phyloP scores from a whole-genome alignment of 2,888 invertebrate species.

The Yponomeuta malinellus region DNA sequence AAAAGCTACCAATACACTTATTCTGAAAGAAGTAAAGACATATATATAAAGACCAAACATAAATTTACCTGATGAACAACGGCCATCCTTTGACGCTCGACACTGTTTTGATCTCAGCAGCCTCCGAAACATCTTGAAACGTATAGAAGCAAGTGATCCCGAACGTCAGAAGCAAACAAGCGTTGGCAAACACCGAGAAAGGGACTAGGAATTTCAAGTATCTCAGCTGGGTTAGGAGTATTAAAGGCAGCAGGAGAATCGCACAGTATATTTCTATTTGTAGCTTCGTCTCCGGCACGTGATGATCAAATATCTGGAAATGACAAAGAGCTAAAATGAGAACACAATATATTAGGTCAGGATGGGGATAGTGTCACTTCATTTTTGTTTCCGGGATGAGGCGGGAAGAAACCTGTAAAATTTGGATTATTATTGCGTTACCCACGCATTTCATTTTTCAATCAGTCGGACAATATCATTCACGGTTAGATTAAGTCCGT shows the following conservation, averaged over 20 bases:
- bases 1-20: no score
- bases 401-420: no score
- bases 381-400: no score
- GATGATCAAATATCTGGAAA: conserved; percentile 72
- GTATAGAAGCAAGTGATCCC: conserved; percentile 88
- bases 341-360: conserved; percentile 16
- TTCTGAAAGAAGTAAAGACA: no score
- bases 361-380: no score
- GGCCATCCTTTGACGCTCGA: conserved; percentile 79
- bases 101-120: conserved; percentile 44
- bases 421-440: no score
- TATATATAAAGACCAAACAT: not conserved
- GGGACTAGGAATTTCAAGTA: conserved; percentile 90
- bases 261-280: conserved; percentile 79
- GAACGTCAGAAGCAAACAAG: conserved; percentile 85
- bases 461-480: no score
- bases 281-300: conserved; percentile 48
- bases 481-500: no score
- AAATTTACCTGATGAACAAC: conserved; percentile 82
- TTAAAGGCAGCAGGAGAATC: conserved; percentile 79
- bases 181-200: conserved; percentile 90
- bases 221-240: conserved; percentile 80
- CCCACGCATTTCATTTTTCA: no score
- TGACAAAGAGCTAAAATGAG: not conserved
- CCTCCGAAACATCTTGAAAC: conserved; percentile 68